Base-by-base conservation (phyloP, 2,888 invertebrate genomes). In the Cephonodes hylas region DNA sequence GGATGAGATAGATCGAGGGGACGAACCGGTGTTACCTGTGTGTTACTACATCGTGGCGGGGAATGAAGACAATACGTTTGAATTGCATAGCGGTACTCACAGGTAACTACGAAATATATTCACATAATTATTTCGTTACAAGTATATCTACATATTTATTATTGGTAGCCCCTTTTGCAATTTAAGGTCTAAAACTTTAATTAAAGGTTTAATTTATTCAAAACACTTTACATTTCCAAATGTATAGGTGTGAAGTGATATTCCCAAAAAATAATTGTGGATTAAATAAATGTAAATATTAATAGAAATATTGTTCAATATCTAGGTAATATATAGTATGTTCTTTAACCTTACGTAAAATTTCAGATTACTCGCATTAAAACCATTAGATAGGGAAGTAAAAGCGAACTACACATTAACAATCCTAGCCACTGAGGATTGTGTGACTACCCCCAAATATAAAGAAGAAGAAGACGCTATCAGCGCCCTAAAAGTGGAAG, bases 11-110 rank as follows among this genome's bases (percentile, higher is more conserved):
- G 97, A 97, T 73, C 96, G 97, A 73, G 94, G 96, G 1, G 96
- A 96, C 68, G 96, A 96, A 71, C 96, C 96, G 0, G 94, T 96
- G 57, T 93, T 96, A 58, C 96, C 96, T 64, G 97, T 98, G n/a
- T 99, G 98, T 79, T 99, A 98, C 82, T 98, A 95, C 78, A 96
- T 99, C 58, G 94, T 98, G n/a, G 95, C 95, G 5, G 98, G 98
- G 13, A 97, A 98, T 78, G 95, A 95, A 20, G 94, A 94, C 18
- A 93, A 93, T 7, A 88, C 94, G 61, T 98, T 98, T 79, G 89
- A 93, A 57, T 81, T 98, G 22, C 95, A 97, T 74, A 94, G 94
- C 20, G 93, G 94, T 66, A 94, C 95, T 5, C 97, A 98, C 81
- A 95, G 76, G 96, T 96, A 90, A 67, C 60, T 13, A n/a, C n/a